phyloP scores from a whole-genome alignment of 2,113 vertebrate genomes.

The Anser brachyrhynchus region DNA sequence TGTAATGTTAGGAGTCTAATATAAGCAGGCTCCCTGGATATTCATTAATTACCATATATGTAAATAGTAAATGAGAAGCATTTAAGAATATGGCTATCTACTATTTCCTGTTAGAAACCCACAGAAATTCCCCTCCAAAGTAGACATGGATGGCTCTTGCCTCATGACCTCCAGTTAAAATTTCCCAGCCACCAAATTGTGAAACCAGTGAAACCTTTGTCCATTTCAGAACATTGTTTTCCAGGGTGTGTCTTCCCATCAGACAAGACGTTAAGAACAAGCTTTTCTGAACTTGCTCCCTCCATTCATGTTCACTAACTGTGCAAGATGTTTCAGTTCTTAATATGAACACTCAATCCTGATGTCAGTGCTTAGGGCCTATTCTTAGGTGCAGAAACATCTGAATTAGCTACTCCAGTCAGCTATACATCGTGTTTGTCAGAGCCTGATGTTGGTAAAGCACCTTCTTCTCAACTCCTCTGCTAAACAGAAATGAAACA shows the following conservation, averaged over 20 bases:
- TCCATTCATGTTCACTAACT: background rate
- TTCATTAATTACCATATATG: background rate
- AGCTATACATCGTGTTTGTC: background rate
- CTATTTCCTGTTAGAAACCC: background rate
- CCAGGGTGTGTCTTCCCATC: background rate
- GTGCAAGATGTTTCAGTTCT: background rate
- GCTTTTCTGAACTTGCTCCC: background rate
- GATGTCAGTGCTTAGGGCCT: background rate
- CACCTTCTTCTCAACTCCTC: background rate
- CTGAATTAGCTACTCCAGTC: background rate
- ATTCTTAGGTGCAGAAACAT: background rate
- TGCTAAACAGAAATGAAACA: background rate
- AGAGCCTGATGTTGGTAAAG: background rate
- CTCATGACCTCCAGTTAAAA: background rate
- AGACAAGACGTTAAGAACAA: rapidly evolving
- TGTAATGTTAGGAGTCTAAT: background rate
- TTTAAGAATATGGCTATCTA: background rate
- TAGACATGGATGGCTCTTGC: background rate
- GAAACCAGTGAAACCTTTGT: background rate
- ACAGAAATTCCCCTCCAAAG: background rate
- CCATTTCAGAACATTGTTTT: background rate
- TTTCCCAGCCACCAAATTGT: background rate
- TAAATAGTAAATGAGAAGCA: background rate
- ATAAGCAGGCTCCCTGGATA: background rate
- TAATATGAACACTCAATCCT: background rate